Conservation (phyloP, 2,888 invertebrate genomes). For the Carcina quercana region DNA sequence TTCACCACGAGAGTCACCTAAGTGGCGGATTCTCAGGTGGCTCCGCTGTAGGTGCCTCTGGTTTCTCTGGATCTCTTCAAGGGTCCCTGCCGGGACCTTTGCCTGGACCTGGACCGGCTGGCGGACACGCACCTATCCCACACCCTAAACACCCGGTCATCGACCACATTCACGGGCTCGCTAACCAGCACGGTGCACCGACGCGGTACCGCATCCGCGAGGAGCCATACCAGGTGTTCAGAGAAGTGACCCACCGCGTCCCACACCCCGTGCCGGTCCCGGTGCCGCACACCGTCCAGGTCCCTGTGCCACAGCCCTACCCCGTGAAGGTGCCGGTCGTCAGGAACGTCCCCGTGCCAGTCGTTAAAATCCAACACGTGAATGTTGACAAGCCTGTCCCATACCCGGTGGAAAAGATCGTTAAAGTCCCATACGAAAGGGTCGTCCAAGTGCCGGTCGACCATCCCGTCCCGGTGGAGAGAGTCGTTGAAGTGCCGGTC, state of each 20-base stretch:
- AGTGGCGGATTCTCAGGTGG: constrained; percentile 2
- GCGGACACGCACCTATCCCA: constrained; percentile 36
- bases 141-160: constrained; percentile 57
- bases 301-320: constrained; percentile 75
- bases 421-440: constrained; percentile 72
- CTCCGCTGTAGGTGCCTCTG: constrained; percentile 7
- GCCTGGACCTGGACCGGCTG: constrained; percentile 18
- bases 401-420: constrained; percentile 75
- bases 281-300: constrained; percentile 65
- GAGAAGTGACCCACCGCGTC: constrained; percentile 68
- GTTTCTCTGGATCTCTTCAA: constrained; percentile 4
- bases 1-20: neutral
- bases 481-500: constrained; percentile 66
- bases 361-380: constrained; percentile 71
- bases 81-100: constrained; percentile 19
- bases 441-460: constrained; percentile 71
- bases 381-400: constrained; percentile 75
- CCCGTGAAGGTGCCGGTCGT: constrained; percentile 72
- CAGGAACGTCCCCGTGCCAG: constrained; percentile 70
- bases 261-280: constrained; percentile 72
- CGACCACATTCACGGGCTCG: constrained; percentile 53
- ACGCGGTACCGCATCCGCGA: constrained; percentile 55
- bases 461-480: constrained; percentile 70
- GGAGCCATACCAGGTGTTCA: constrained; percentile 53
- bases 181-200: constrained; percentile 55